Conservation (phyloP, 2,113 vertebrate species). For the Peromyscus polionotus region DNA sequence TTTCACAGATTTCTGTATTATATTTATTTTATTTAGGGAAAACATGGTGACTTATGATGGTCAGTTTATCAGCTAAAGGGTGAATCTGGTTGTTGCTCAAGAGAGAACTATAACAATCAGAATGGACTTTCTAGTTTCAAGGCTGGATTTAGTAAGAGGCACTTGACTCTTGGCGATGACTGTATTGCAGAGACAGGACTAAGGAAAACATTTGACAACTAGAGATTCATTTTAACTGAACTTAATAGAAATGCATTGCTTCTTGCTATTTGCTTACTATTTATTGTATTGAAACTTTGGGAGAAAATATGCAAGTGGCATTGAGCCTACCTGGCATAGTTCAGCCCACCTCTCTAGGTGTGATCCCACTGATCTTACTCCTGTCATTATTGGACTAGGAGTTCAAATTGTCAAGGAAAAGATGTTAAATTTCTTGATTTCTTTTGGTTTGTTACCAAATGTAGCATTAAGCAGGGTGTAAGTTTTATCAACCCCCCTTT, state of each 20-base stretch:
- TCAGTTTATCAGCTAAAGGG: not conserved
- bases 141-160: not conserved
- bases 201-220: not conserved
- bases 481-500: not conserved
- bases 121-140: not conserved
- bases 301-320: not conserved
- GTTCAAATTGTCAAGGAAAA: not conserved
- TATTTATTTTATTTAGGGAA: not conserved
- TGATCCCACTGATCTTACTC: not conserved
- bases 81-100: not conserved
- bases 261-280: not conserved
- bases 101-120: not conserved
- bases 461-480: not conserved
- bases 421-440: not conserved
- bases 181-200: not conserved
- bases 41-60: not conserved
- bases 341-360: not conserved
- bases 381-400: not conserved
- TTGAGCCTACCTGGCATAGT: not conserved
- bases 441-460: not conserved
- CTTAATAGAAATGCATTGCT: not conserved
- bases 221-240: not conserved
- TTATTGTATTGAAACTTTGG: not conserved
- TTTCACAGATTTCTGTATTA: not conserved
- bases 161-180: not conserved